Evolutionary conservation across 2,888 invertebrate genomes (phyloP).

Genomic region (Apodemia duryi): DNA sequence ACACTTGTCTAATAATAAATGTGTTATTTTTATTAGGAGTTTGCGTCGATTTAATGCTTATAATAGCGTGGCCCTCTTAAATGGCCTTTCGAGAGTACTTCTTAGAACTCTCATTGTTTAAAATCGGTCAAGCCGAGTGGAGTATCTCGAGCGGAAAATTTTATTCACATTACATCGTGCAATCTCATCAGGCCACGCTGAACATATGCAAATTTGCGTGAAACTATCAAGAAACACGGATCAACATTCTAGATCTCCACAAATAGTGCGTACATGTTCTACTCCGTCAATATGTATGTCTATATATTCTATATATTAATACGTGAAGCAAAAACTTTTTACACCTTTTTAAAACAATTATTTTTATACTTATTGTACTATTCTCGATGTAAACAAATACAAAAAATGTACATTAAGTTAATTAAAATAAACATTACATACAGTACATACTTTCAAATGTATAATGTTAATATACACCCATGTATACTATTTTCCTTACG

Average conservation of each 20-base stretch:
- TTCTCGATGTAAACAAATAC: too few relatives aligned
- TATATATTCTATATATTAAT: neutral
- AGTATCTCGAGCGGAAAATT: constrained; percentile 48
- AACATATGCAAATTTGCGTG: constrained; percentile 48
- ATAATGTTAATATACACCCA: too few relatives aligned
- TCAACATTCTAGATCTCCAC: constrained; percentile 21
- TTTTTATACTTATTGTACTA: too few relatives aligned
- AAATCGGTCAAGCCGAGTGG: constrained; percentile 4
- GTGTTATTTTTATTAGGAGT: neutral
- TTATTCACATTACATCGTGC: constrained; percentile 47
- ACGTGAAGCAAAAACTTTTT: too few relatives aligned
- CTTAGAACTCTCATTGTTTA: neutral
- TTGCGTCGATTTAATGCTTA: neutral
- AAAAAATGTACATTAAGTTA: too few relatives aligned
- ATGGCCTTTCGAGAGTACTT: neutral
- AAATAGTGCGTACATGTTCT: constrained; percentile 10
- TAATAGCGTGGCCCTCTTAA: neutral
- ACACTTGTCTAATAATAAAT: too few relatives aligned
- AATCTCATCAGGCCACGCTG: constrained; percentile 50
- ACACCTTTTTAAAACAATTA: too few relatives aligned
- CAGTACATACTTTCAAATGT: too few relatives aligned
- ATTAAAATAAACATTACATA: too few relatives aligned
- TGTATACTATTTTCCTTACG: too few relatives aligned
- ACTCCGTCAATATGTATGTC: neutral
- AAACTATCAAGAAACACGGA: constrained; percentile 43